Evolutionary conservation across 2,113 vertebrate genomes (phyloP).

Genomic region (Chloropsis hardwickii): DNA sequence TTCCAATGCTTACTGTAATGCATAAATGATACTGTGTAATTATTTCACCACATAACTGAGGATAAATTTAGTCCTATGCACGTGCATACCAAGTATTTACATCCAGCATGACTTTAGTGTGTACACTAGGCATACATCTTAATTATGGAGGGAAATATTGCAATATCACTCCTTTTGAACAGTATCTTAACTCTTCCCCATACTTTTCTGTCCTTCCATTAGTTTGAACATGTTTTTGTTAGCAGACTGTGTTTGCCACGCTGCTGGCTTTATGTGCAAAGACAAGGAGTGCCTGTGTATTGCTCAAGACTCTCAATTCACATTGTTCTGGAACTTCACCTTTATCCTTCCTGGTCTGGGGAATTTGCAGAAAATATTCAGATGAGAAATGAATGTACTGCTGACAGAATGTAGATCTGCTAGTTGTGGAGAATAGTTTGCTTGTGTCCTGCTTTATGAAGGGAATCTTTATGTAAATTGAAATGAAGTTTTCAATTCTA

Average conservation of each 20-base stretch:
- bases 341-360: neutral
- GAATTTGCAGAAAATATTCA: neutral
- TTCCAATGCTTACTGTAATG: neutral
- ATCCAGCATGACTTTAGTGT: neutral
- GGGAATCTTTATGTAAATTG: neutral
- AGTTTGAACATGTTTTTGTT: neutral
- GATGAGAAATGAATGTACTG: neutral
- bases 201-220: neutral
- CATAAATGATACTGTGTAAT: neutral
- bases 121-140: neutral
- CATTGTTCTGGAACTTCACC: neutral
- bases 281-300: neutral
- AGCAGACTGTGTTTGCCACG: neutral
- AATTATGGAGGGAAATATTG: neutral
- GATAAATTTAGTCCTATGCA: neutral
- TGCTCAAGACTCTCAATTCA: neutral
- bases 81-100: accelerated
- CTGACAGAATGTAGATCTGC: neutral
- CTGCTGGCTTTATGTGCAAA: neutral
- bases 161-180: neutral
- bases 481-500: neutral
- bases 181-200: neutral
- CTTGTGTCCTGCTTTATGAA: neutral
- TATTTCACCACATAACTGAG: neutral
- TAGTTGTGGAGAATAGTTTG: neutral